phyloP scores from a whole-genome alignment of 1,140 invertebrate genomes.

The Physella acuta region DNA sequence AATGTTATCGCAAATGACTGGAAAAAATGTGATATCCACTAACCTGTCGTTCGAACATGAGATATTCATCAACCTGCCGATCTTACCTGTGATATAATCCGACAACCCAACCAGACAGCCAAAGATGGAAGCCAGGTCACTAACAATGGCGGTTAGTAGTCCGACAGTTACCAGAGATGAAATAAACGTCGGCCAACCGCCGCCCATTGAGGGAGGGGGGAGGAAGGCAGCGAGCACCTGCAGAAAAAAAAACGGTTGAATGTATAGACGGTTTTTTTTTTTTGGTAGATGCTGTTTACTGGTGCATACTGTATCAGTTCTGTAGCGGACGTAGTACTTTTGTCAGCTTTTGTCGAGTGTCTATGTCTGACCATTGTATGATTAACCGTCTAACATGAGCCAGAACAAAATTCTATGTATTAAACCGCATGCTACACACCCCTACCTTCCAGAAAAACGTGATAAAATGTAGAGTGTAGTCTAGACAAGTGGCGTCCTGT shows the following conservation, averaged over 20 bases:
- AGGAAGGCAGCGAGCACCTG: conserved; percentile 68
- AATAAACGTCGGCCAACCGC: conserved; percentile 69
- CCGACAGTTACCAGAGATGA: conserved; percentile 66
- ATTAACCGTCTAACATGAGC: too few relatives aligned
- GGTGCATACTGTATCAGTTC: too few relatives aligned
- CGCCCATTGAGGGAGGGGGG: conserved; percentile 65
- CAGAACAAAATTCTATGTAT: too few relatives aligned
- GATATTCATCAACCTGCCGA: conserved; percentile 65
- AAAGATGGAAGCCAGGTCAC: conserved; percentile 69
- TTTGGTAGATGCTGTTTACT: too few relatives aligned
- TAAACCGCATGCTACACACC: too few relatives aligned
- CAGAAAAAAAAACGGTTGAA: conserved; percentile 32
- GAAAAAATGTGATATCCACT: too few relatives aligned
- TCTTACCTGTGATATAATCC: conserved; percentile 65
- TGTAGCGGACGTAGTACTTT: neutral
- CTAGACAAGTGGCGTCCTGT: conserved; percentile 63
- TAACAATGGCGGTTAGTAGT: conserved; percentile 67
- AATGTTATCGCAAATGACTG: too few relatives aligned
- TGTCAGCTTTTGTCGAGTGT: conserved; percentile 1
- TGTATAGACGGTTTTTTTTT: too few relatives aligned
- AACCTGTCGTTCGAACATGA: too few relatives aligned
- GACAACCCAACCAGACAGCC: conserved; percentile 68
- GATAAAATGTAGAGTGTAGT: conserved; percentile 63
- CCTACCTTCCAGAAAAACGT: conserved; percentile 61
- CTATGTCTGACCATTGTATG: too few relatives aligned